phyloP scores from a whole-genome alignment of 2,888 invertebrate species.

The Limnephilus rhombicus region DNA sequence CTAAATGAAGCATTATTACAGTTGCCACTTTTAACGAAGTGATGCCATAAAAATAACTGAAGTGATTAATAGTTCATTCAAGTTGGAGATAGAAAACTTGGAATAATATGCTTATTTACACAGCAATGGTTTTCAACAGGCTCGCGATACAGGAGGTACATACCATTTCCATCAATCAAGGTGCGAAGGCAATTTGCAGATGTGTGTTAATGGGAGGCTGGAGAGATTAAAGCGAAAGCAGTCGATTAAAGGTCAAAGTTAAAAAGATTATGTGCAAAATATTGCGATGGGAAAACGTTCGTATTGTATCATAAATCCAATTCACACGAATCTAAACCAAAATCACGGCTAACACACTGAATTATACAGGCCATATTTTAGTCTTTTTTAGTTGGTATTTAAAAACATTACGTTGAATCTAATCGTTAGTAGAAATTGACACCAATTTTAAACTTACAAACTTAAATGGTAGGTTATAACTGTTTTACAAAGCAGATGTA shows the following conservation, averaged over 20 bases:
- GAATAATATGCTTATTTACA: not conserved
- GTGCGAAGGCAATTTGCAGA: not conserved
- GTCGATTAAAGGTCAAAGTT: conserved; percentile 24
- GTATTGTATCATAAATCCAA: conserved; percentile 28
- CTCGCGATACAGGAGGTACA: not conserved
- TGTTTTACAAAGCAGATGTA: not conserved
- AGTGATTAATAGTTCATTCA: not conserved
- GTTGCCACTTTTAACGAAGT: not conserved
- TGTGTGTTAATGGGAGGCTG: not conserved
- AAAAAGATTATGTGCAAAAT: conserved; percentile 3
- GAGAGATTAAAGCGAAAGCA: conserved; percentile 6
- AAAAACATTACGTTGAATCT: not conserved
- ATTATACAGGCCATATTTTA: not conserved
- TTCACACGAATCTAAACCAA: conserved; percentile 37
- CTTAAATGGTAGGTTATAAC: not conserved
- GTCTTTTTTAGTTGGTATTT: not conserved
- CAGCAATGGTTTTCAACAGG: not conserved
- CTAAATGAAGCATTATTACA: not conserved
- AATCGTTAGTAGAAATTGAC: not conserved
- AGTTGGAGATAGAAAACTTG: not conserved
- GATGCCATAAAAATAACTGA: not conserved
- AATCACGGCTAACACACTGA: not conserved
- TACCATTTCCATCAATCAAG: not conserved
- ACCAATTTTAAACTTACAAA: not conserved
- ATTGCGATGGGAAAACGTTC: conserved; percentile 32